These are phyloP conservation scores for Sylvicapra grimmia DNA, from an alignment of 2,113 vertebrate species.

Conservation along the genomic window DNA sequence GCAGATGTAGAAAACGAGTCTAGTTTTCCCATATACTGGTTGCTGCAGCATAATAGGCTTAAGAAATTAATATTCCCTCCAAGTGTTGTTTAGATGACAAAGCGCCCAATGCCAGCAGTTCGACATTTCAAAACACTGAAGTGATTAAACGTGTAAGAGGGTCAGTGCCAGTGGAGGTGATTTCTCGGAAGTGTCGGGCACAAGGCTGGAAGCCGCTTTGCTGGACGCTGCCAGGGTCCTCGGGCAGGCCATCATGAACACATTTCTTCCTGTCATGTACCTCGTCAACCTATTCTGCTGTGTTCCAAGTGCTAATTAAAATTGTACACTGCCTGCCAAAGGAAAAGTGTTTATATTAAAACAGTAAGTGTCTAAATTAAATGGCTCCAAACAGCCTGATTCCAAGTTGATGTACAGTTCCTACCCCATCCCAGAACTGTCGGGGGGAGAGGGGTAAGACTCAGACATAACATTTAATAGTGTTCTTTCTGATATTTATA, in stretches of 20 bases:
- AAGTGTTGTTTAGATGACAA: neutral
- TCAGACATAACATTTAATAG: neutral
- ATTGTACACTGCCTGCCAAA: slow-evolving; percentile 65
- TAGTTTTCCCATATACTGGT: neutral
- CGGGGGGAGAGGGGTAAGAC: neutral
- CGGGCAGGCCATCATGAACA: slow-evolving; percentile 28
- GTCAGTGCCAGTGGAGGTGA: neutral
- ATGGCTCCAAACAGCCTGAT: slow-evolving; percentile 36
- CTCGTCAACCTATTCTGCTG: slow-evolving; percentile 44
- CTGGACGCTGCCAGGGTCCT: slow-evolving; percentile 41
- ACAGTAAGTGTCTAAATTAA: slow-evolving; percentile 62
- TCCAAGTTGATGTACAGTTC: slow-evolving; percentile 45
- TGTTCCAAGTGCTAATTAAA: slow-evolving; percentile 77
- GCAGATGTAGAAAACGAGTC: neutral
- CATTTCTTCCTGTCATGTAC: slow-evolving; percentile 56
- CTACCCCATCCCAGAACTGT: neutral
- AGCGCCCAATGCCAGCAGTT: slow-evolving; percentile 19
- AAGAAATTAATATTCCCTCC: slow-evolving; percentile 53
- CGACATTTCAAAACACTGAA: slow-evolving; percentile 36
- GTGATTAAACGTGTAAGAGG: slow-evolving; percentile 42
- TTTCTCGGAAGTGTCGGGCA: slow-evolving; percentile 56
- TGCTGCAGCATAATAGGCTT: neutral
- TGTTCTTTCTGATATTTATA: neutral
- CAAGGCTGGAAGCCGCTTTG: slow-evolving; percentile 41
- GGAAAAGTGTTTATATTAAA: slow-evolving; percentile 70